Evolutionary conservation across 2,888 invertebrate species (phyloP).

Genomic region (Taenaris catops): DNA sequence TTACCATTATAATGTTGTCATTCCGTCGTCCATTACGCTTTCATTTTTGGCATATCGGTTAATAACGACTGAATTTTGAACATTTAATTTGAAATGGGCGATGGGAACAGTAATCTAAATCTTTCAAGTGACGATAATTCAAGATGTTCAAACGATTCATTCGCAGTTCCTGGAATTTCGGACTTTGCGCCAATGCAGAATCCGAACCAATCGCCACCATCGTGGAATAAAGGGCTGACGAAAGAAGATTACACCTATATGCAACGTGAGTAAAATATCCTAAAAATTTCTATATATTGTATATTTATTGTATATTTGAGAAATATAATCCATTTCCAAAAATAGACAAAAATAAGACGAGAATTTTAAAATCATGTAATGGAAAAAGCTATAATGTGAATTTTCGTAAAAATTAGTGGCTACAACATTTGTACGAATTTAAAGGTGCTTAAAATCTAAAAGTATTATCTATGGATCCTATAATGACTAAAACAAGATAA

Average conservation of each 20-base stretch:
- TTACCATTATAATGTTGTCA: constrained; percentile 58
- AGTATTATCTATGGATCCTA: no score
- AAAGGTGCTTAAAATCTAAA: no score
- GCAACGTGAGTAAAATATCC: constrained; percentile 83
- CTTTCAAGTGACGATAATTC: constrained; percentile 43
- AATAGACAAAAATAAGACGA: no score
- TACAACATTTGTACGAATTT: no score
- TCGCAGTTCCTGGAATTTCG: constrained; percentile 92
- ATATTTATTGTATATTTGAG: no score
- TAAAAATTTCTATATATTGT: no score
- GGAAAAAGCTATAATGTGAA: no score
- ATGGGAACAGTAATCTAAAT: constrained; percentile 43
- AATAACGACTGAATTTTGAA: constrained; percentile 58
- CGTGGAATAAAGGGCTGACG: constrained; percentile 85
- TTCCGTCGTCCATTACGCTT: constrained; percentile 40
- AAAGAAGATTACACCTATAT: constrained; percentile 87
- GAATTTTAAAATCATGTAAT: no score
- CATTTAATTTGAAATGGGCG: constrained; percentile 51
- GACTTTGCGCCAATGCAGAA: constrained; percentile 87
- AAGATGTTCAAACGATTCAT: constrained; percentile 51
- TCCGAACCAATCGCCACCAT: constrained; percentile 77
- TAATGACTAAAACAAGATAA: no score
- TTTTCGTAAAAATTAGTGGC: no score
- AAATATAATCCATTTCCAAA: no score
- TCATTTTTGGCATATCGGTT: constrained; percentile 47